Percentiles rank a stretch among this genome's conserved stretches.
Evolutionary conservation across 64 coral and sea anemone species (phyloP).

Genomic region (Actinia equina): DNA sequence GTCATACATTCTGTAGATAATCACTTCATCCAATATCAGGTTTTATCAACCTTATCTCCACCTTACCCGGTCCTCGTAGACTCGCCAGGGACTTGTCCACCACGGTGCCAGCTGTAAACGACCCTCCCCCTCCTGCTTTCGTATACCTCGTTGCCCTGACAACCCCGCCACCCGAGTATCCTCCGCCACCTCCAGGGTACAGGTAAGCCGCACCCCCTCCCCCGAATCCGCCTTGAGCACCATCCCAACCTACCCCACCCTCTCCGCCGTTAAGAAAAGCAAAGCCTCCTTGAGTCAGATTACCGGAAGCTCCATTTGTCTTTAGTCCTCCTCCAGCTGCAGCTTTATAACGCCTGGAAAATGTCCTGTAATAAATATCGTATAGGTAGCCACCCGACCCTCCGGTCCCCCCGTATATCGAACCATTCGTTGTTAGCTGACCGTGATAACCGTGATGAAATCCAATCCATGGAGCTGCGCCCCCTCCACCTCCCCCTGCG

Average conservation of each 20-base stretch:
- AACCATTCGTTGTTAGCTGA: constrained; percentile 22
- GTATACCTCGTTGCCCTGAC: neutral
- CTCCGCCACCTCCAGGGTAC: constrained; percentile 53
- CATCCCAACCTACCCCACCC: constrained; percentile 19
- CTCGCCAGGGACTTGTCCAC: neutral
- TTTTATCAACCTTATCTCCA: constrained; percentile 20
- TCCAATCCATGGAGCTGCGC: neutral
- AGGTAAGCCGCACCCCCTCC: constrained; percentile 45
- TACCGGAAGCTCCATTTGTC: constrained; percentile 22
- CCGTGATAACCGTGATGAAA: constrained; percentile 37
- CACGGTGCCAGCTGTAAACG: constrained; percentile 30
- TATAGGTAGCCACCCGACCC: constrained; percentile 26
- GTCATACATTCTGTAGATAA: neutral
- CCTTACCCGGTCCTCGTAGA: constrained; percentile 32
- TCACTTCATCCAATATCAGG: neutral
- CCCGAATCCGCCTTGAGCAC: constrained; percentile 56
- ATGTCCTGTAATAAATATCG: neutral
- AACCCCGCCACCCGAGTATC: constrained; percentile 67
- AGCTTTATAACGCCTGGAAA: neutral
- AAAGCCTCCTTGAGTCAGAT: neutral
- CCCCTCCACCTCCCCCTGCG: constrained; percentile 71
- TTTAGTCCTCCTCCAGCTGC: constrained; percentile 48
- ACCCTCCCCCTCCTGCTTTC: constrained; percentile 62
- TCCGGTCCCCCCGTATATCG: constrained; percentile 3
- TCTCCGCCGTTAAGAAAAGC: constrained; percentile 46